Base-by-base conservation (phyloP, 2,888 invertebrate genomes). In the Caenorhabditis sp. region DNA sequence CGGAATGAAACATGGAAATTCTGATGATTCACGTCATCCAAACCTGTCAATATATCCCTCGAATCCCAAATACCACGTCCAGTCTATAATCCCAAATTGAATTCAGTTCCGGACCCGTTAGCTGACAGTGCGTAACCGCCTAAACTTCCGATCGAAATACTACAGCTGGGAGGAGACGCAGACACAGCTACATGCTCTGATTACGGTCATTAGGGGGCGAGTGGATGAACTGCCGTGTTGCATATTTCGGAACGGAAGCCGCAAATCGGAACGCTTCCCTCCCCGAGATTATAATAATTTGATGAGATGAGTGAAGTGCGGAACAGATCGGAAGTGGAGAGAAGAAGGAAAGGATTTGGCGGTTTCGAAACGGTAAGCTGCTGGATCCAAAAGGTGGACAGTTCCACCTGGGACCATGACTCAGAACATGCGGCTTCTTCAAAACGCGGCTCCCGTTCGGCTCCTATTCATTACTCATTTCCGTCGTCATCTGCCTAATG, bases 191-290 rank as follows among this genome's bases (percentile, higher is more conserved):
- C 50, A 76, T 76, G 76, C 76, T 76, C 76, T 76, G 76, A 76
- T 76, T 76, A 76, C 67, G 37, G 76, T 76, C 76, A 67, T 67
- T 67, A 67, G 64, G 11, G 44, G 47, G 24, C 55, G n/a, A n/a
- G n/a, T 20, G 47, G 44, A 55, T 32, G 70, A 50, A 60, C 32
- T 51, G 20, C 51, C 15, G 64, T 76, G 76, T 76, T 76, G 76
- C 76, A 64, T 74, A 60, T 74, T 72, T 18, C 51, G 65, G 32
- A 47, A 72, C 74, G 74, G 74, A 74, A 74, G 64, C n/a, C n/a
- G n/a, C n/a, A n/a, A n/a, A n/a, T n/a, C 37, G 71, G 32, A 32
- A 32, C 32, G 32, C 53, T 62, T 76, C 58, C 53, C 55, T 76
- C 58, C 67, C 32, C 67, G 67, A 61, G 61, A 76, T 76, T 67